phyloP scores from a whole-genome alignment of 2,113 vertebrate species.

The human (Homo sapiens) region DNA sequence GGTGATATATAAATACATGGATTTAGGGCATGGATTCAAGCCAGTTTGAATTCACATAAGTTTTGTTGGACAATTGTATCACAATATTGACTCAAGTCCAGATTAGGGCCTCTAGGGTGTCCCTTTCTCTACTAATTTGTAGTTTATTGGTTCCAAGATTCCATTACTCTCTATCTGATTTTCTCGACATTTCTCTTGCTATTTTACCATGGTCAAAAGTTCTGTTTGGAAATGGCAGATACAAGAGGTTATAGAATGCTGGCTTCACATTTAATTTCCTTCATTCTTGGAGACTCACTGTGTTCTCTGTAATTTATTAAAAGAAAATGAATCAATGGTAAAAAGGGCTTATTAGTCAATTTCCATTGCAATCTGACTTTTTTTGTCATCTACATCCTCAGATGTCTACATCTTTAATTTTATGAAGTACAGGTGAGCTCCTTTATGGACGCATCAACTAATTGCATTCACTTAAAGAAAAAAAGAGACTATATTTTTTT shows the following conservation, averaged over 20 bases:
- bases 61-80: slow-evolving; percentile 69
- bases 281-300: slow-evolving; percentile 27
- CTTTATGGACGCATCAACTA: slow-evolving; percentile 63
- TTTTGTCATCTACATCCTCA: slow-evolving; percentile 14
- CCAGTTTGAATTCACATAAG: slow-evolving; percentile 64
- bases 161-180: slow-evolving; percentile 69
- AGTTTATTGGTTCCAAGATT: slow-evolving; percentile 69
- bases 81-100: slow-evolving; percentile 64
- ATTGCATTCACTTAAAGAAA: slow-evolving; percentile 65
- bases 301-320: slow-evolving; percentile 57
- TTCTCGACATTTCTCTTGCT: slow-evolving; percentile 60
- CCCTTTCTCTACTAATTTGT: slow-evolving; percentile 67
- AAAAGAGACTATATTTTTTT: slow-evolving; percentile 38
- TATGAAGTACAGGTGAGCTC: slow-evolving; percentile 37
- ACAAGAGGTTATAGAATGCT: slow-evolving; percentile 14
- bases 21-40: slow-evolving; percentile 39
- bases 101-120: slow-evolving; percentile 54
- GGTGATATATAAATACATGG: slow-evolving; percentile 27
- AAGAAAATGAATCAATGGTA: slow-evolving; percentile 67
- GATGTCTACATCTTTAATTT: slow-evolving; percentile 55
- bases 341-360: slow-evolving; percentile 57
- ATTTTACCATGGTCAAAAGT: slow-evolving; percentile 58
- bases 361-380: slow-evolving; percentile 62
- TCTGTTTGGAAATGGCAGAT: slow-evolving; percentile 22
- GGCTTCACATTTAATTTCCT: slow-evolving; percentile 49